Evolutionary conservation across 2,113 vertebrate species (phyloP), one percentile per base, ranked within the genome.

Genomic region (Serranochromis macrocephalus): DNA sequence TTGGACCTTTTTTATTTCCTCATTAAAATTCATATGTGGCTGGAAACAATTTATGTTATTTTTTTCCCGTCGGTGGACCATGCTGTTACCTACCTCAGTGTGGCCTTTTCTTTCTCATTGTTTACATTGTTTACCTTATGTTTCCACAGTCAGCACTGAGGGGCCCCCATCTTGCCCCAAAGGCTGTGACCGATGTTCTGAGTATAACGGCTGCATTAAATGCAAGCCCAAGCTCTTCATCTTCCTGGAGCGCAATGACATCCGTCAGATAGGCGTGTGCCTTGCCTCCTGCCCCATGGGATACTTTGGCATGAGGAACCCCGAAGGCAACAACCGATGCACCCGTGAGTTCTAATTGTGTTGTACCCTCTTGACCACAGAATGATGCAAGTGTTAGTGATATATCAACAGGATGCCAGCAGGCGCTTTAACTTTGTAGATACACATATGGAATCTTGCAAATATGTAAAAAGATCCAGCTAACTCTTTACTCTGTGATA

Each of bases 291-390:
- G 99, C 92, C 99, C 99, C 0, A 90, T 97, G 90, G 99, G 99
- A 86, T 99, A 99, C 95, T 99, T 98, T 2, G 99, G 98, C 80
- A 97, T 98, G 96, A 98, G 99, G 93, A 98, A 97, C 68, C 98
- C 97, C 1, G 98, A 98, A 90, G 98, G 98, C 96, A 99, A 99
- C 97, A 99, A 99, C 97, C 98, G 98, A 96, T 99, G 99, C 96
- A 98, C 97, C 94, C 98, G 99, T 99, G 96, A 99, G 99, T 97
- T 87, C 68, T 82, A 2, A 38, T 91, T 40, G 17, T 24, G 14
- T 73, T 87, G 4, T 40, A 53, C 10, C 61, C 38, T 61, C 53
- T 84, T 81, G 36, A 81, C 31, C 26, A 4, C 58, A 7, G 5
- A 17, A 40, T 42, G 7, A 63, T 51, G 21, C 61, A 57, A 51